These are phyloP conservation scores for Larimichthys polyactis DNA, from an alignment of 2,113 vertebrate genomes.

Conservation along the genomic window DNA sequence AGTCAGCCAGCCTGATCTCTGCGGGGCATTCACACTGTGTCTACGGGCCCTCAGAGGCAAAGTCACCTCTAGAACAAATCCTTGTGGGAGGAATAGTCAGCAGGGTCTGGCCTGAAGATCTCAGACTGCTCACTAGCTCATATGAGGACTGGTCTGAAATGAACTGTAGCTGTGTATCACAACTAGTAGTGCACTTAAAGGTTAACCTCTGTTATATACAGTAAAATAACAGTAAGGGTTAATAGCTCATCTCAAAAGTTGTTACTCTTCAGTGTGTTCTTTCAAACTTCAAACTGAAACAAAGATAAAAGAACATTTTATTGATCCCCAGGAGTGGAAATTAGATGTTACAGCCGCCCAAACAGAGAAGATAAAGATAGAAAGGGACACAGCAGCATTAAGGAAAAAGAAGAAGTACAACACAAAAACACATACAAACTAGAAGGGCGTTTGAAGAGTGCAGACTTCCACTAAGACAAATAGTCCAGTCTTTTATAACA, in stretches of 20 bases:
- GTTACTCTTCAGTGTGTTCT: not conserved
- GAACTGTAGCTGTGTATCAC: not conserved
- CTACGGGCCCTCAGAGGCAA: constrained; percentile 10
- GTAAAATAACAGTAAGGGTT: no score
- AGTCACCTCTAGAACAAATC: constrained; percentile 53
- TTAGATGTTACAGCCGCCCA: not conserved
- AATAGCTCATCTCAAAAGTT: not conserved
- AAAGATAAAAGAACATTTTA: not conserved
- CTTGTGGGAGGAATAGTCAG: not conserved
- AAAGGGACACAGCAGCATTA: constrained; percentile 2
- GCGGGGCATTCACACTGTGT: not conserved
- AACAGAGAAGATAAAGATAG: not conserved
- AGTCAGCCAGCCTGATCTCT: constrained; percentile 8
- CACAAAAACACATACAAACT: not conserved
- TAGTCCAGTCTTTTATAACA: no score
- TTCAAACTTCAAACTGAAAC: not conserved
- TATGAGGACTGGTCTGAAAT: not conserved
- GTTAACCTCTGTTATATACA: not conserved
- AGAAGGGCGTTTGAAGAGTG: no score
- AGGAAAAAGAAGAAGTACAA: not conserved
- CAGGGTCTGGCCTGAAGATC: not conserved
- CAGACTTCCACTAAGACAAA: no score
- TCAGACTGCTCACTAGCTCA: not conserved
- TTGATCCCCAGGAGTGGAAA: not conserved
- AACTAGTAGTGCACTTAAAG: not conserved